A percentile compares a stretch with the other conserved stretches of the same genome.
These are phyloP conservation scores for Grus americana DNA, from an alignment of 2,113 vertebrate species.

Conservation along the genomic window DNA sequence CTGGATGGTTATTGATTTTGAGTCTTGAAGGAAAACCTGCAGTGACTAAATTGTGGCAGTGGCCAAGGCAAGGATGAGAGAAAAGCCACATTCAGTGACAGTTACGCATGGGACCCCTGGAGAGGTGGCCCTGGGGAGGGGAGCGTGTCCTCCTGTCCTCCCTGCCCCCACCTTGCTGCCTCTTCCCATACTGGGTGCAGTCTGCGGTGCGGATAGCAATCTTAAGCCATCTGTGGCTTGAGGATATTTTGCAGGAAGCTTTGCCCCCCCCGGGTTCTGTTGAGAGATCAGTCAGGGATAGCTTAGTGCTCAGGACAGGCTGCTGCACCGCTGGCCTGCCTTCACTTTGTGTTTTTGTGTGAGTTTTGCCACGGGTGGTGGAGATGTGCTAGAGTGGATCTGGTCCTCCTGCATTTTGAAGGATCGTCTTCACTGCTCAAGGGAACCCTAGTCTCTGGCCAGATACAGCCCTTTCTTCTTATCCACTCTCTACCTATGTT, in stretches of 20 bases:
- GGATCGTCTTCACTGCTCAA: background rate
- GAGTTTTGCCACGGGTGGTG: background rate
- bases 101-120: accelerated
- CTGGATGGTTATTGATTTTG: background rate
- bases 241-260: background rate
- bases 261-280: background rate
- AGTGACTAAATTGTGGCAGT: background rate
- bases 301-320: background rate
- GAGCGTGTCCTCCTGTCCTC: accelerated
- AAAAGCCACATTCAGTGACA: background rate
- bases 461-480: background rate
- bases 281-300: background rate
- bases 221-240: background rate
- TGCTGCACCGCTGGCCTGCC: background rate
- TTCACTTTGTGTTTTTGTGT: background rate
- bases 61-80: no score
- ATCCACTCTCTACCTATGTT: background rate
- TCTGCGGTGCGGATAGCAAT: background rate
- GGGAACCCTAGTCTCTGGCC: background rate
- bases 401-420: background rate
- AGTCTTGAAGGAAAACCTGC: background rate
- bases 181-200: background rate
- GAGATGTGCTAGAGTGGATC: background rate
- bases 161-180: background rate
- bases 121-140: background rate